A percentile compares a stretch with the other conserved stretches of the same genome.
These are phyloP conservation scores for Syndactyla subalaris DNA, from an alignment of 2,797 vertebrate species.

Conservation along the genomic window DNA sequence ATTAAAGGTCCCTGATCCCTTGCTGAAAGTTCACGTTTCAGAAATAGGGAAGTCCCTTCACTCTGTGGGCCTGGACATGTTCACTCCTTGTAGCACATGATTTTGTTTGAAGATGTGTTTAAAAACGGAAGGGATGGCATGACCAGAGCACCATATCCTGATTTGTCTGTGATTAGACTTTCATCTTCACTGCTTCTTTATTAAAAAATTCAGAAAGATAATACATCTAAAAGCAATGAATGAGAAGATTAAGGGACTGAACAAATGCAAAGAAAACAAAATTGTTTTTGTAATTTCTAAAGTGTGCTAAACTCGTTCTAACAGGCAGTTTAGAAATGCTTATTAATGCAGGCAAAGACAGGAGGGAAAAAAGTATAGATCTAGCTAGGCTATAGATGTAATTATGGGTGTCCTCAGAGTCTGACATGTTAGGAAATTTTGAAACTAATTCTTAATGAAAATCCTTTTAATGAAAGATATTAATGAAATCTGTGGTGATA, in stretches of 20 bases:
- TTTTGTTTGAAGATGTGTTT: background rate
- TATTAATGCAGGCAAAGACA: background rate
- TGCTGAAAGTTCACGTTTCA: background rate
- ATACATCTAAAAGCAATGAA: background rate
- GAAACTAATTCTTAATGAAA: constrained; percentile 6
- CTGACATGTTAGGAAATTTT: background rate
- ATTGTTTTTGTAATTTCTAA: background rate
- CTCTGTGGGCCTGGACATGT: fast-evolving
- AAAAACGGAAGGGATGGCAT: background rate
- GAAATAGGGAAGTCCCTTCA: background rate
- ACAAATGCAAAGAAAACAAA: background rate
- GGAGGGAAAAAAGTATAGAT: background rate
- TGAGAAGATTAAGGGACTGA: background rate
- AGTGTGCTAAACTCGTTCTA: background rate
- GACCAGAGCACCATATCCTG: background rate
- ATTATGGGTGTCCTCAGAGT: background rate
- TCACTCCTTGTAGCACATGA: background rate
- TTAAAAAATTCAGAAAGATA: background rate
- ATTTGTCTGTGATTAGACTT: background rate
- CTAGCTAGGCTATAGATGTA: background rate
- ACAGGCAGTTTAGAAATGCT: background rate
- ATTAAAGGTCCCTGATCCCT: background rate
- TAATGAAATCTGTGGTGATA: background rate
- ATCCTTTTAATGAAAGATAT: background rate
- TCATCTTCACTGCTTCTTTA: background rate